These are phyloP conservation scores for Sylvietta virens DNA, from an alignment of 2,113 vertebrate species.

Conservation along the genomic window DNA sequence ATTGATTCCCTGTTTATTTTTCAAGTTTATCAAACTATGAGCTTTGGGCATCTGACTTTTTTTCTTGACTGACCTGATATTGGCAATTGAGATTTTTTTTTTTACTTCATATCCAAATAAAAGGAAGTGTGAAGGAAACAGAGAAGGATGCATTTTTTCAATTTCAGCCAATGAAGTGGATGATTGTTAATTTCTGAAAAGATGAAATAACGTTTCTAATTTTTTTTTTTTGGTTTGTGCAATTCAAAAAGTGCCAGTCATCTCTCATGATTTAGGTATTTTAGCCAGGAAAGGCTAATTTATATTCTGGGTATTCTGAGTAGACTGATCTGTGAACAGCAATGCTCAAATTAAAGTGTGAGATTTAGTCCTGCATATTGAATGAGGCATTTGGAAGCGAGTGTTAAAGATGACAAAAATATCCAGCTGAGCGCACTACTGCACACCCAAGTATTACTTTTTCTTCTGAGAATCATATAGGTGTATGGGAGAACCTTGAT, in stretches of 20 bases:
- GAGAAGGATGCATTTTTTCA: neutral
- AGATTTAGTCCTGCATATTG: neutral
- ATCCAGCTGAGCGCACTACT: neutral
- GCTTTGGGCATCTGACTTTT: neutral
- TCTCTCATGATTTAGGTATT: neutral
- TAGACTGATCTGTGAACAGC: neutral
- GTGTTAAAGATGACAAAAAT: neutral
- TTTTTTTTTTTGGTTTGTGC: neutral
- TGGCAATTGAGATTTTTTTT: neutral
- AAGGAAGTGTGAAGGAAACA: fast-evolving
- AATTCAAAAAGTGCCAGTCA: neutral
- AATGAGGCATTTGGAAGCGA: neutral
- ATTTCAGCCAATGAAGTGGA: neutral
- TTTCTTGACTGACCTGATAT: neutral
- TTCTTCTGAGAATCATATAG: neutral
- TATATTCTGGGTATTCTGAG: neutral
- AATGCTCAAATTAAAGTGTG: neutral
- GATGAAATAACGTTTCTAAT: neutral
- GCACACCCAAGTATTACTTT: neutral
- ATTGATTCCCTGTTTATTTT: neutral
- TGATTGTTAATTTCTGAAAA: neutral
- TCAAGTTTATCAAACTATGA: neutral
- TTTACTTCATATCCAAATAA: neutral
- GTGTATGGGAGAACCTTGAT: neutral
- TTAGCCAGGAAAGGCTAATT: neutral